Evolutionary conservation across 1,140 invertebrate species (phyloP), one percentile per base, ranked within the genome.

Genomic region (Nylanderia fulva): DNA sequence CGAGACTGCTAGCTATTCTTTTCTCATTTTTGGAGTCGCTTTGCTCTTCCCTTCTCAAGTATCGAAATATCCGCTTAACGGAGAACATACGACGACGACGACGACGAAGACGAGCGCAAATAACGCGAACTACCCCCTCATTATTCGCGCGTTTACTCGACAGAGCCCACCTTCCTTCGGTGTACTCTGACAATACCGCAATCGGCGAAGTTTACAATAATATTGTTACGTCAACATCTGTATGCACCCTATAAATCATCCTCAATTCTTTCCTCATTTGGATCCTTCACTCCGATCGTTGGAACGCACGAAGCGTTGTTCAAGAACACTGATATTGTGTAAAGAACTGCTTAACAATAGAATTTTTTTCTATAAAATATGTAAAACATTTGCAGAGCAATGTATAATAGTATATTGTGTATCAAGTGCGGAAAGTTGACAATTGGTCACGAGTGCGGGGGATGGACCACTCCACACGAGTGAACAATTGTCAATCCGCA

Each of bases 171-270:
- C 42, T 68, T 33, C 64, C 27, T 33, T 63, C 27, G 77, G 33
- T 15, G 0, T 36, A 71, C 64, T 71, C 24, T 36, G 58, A 82
- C 77, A 82, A 82, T 82, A 33, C 52, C 66, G 77, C 66, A 82
- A 82, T 82, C 66, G 77, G 13, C 77, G 42, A 82, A 82, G 66
- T 82, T 82, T 82, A 82, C 77, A 82, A 82, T 82, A 72, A 82
- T 71, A 72, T 58, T 58, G 77, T 82, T 82, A 82, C 52, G 36
- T 36, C 77, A n/a, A 54, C 77, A 82, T 82, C 66, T 72, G 77
- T 66, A 82, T 82, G 27, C 77, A 58, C 66, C 77, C 77, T 27
- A 82, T 71, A 72, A 82, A 82, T 82, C 77, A 82, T 82, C 66
- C 52, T 13, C 77, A n/a, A 82, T 82, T 82, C 77, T 82, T 82